phyloP scores from a whole-genome alignment of 1,140 invertebrate genomes.

The Holcopasites calliopsidis region DNA sequence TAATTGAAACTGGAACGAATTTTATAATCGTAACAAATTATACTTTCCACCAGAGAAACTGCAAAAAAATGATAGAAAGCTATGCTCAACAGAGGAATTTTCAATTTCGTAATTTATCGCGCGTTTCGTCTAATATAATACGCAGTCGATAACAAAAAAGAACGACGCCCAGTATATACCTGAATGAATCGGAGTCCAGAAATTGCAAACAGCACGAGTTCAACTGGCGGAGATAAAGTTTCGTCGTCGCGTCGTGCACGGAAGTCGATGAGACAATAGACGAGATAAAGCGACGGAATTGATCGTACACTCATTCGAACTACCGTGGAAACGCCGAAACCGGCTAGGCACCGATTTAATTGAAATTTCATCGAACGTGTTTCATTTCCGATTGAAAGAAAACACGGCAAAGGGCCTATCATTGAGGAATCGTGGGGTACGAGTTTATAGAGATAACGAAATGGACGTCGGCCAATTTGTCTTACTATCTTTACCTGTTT shows the following conservation, averaged over 20 bases:
- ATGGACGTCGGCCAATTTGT: conserved; percentile 39
- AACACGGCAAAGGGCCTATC: too few species aligned
- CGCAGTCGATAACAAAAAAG: background rate
- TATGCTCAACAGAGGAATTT: too few species aligned
- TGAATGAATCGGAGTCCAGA: background rate
- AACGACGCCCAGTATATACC: background rate
- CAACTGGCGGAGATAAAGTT: background rate
- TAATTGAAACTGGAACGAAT: too few species aligned
- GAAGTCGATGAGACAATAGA: background rate
- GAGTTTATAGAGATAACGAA: conserved; percentile 30
- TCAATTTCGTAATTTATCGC: too few species aligned
- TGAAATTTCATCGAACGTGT: conserved; percentile 17
- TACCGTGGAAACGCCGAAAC: background rate
- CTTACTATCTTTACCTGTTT: background rate
- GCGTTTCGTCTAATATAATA: too few species aligned
- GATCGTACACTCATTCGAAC: conserved; percentile 14
- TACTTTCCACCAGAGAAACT: too few species aligned
- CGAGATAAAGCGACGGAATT: conserved; percentile 18
- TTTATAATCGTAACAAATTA: too few species aligned
- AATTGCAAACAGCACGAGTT: background rate
- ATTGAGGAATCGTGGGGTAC: too few species aligned
- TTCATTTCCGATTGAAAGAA: background rate
- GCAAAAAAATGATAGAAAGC: too few species aligned
- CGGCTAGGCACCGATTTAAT: conserved; percentile 34
- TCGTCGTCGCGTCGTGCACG: background rate